These are phyloP conservation scores for Triplophysa tibetana DNA, from an alignment of 2,113 vertebrate species.

Conservation along the genomic window DNA sequence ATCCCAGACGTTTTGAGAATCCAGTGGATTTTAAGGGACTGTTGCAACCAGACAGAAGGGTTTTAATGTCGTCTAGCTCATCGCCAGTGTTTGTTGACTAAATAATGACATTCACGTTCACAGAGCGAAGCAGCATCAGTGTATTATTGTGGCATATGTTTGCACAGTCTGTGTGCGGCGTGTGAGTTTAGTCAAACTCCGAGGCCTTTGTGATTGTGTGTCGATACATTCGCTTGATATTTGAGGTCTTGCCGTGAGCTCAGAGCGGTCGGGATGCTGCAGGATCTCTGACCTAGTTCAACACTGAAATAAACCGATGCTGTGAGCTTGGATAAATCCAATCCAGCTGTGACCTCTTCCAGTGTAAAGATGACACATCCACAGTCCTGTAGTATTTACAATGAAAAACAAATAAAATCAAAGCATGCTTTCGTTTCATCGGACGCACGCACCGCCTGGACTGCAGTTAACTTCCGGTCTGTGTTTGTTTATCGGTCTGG, in stretches of 20 bases:
- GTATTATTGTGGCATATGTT: neutral
- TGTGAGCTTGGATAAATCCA: neutral
- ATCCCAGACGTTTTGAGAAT: neutral
- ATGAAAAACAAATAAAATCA: too few relatives aligned
- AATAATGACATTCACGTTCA: neutral
- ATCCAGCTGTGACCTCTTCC: slow-evolving; percentile 3
- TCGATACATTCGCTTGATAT: neutral
- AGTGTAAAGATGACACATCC: neutral
- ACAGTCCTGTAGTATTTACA: neutral
- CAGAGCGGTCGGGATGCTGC: neutral
- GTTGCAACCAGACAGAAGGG: neutral
- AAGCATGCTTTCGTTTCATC: neutral
- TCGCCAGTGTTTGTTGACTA: too few relatives aligned
- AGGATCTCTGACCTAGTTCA: slow-evolving; percentile 13
- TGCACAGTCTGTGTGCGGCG: neutral
- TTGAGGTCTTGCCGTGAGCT: neutral
- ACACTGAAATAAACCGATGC: neutral
- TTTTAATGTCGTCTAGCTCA: neutral
- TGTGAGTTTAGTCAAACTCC: neutral
- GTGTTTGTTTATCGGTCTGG: too few relatives aligned
- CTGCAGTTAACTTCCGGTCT: too few relatives aligned
- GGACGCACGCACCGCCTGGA: too few relatives aligned
- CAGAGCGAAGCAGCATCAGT: too few relatives aligned
- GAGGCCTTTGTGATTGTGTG: neutral
- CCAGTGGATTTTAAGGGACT: neutral